A percentile compares a stretch with the other conserved stretches of the same genome.
Conservation (phyloP, 2,113 vertebrate genomes). For the Gadus macrocephalus region DNA sequence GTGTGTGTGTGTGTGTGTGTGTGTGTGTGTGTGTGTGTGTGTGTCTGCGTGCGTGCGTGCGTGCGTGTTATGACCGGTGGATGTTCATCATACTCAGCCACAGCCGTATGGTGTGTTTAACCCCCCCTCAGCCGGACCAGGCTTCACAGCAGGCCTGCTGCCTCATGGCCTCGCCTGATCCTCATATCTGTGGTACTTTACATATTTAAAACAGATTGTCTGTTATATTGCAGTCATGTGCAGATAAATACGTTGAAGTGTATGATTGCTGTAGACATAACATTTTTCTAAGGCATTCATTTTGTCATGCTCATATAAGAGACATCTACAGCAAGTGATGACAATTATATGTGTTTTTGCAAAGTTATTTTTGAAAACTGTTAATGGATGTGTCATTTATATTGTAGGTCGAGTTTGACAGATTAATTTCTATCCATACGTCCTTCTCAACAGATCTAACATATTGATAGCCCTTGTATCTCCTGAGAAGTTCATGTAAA, state of each 20-base stretch:
- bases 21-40: slow-evolving; percentile 1
- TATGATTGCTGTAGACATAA: not conserved
- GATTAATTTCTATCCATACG: no score
- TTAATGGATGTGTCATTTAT: no score
- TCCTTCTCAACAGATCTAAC: no score
- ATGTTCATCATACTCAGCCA: slow-evolving; percentile 47
- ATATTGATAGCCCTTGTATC: no score
- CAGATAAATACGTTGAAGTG: slow-evolving; percentile 13
- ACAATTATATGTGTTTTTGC: no score
- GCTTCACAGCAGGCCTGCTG: slow-evolving; percentile 62
- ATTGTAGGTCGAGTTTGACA: no score
- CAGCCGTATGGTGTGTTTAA: slow-evolving; percentile 69
- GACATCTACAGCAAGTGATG: no score
- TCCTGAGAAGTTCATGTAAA: no score
- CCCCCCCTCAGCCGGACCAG: slow-evolving; percentile 49
- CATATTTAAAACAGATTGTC: slow-evolving; percentile 33
- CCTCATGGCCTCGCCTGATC: not conserved
- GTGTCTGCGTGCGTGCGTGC: not conserved
- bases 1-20: slow-evolving; percentile 11
- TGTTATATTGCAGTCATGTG: slow-evolving; percentile 37
- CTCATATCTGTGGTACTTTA: slow-evolving; percentile 51
- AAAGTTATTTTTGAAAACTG: no score
- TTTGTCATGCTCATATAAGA: no score
- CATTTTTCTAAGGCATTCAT: no score
- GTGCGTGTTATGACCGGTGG: no score